These are phyloP conservation scores for Nannoperca obscura DNA, from an alignment of 2,797 vertebrate species.

Conservation along the genomic window DNA sequence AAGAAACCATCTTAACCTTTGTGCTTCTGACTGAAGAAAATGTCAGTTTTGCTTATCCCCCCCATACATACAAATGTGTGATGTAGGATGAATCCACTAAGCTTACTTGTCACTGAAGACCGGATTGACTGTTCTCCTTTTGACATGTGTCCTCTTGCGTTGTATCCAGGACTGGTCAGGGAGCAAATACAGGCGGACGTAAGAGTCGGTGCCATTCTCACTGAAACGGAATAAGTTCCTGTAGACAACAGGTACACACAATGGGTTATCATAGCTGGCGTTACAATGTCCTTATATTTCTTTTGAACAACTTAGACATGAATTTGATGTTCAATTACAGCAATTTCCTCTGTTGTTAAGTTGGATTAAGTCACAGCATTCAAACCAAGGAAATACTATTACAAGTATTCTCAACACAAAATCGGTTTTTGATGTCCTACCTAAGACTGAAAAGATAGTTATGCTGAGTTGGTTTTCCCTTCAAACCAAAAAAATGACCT, in stretches of 20 bases:
- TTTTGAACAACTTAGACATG: background rate
- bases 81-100: background rate
- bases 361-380: background rate
- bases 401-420: background rate
- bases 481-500: background rate
- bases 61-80: background rate
- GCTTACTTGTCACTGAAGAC: slow-evolving; percentile 91
- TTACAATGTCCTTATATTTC: background rate
- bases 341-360: background rate
- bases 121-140: slow-evolving; percentile 90
- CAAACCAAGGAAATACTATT: background rate
- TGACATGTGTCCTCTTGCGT: slow-evolving; percentile 91
- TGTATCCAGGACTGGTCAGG: slow-evolving; percentile 92
- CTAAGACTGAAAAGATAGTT: background rate
- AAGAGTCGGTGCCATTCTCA: slow-evolving; percentile 90
- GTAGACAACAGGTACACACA: slow-evolving; percentile 18
- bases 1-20: background rate
- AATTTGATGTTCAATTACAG: background rate
- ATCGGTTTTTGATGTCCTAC: background rate
- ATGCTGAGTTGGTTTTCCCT: background rate
- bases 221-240: slow-evolving; percentile 90
- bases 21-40: background rate
- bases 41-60: background rate
- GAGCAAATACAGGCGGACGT: slow-evolving; percentile 94
- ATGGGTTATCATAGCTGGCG: background rate